A percentile compares a stretch with the other conserved stretches of the same genome.
Conservation (phyloP, 1,140 invertebrate genomes). For the Phortica variegata region DNA sequence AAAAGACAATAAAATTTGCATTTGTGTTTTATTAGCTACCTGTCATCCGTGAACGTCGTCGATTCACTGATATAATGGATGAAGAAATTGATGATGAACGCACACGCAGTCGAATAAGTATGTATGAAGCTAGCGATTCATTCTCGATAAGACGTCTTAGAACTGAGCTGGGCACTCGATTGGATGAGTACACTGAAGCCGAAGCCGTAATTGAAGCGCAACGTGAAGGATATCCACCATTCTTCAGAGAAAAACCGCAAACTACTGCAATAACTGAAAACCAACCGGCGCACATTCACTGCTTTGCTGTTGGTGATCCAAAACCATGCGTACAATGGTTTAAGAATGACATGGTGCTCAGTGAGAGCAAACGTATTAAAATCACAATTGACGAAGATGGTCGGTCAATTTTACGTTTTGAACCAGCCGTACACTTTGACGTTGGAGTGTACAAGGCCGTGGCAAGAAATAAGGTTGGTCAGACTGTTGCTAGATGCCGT, state of each 20-base stretch:
- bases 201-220: slow-evolving; percentile 80
- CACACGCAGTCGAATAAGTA: slow-evolving; percentile 71
- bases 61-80: slow-evolving; percentile 94
- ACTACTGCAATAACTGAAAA: slow-evolving; percentile 76
- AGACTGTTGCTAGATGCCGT: slow-evolving; percentile 72
- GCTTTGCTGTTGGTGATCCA: slow-evolving; percentile 86
- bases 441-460: slow-evolving; percentile 94
- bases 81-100: slow-evolving; percentile 93
- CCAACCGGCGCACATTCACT: slow-evolving; percentile 75
- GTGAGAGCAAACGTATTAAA: slow-evolving; percentile 76
- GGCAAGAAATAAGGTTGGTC: slow-evolving; percentile 82
- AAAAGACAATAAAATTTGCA: slow-evolving; percentile 1
- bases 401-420: slow-evolving; percentile 74
- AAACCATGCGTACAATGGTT: slow-evolving; percentile 94
- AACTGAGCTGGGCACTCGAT: slow-evolving; percentile 76
- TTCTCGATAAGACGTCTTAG: slow-evolving; percentile 72
- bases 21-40: slow-evolving; percentile 65
- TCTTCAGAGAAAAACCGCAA: slow-evolving; percentile 81
- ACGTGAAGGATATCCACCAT: slow-evolving; percentile 75
- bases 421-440: slow-evolving; percentile 76
- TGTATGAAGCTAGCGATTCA: slow-evolving; percentile 71
- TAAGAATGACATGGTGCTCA: slow-evolving; percentile 84
- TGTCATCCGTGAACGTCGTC: slow-evolving; percentile 82
- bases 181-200: slow-evolving; percentile 80
- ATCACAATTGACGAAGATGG: slow-evolving; percentile 75